Evolutionary conservation across 2,797 vertebrate genomes (phyloP), one percentile per base, ranked within the genome.

Genomic region (Scolopax bukidnonensis): DNA sequence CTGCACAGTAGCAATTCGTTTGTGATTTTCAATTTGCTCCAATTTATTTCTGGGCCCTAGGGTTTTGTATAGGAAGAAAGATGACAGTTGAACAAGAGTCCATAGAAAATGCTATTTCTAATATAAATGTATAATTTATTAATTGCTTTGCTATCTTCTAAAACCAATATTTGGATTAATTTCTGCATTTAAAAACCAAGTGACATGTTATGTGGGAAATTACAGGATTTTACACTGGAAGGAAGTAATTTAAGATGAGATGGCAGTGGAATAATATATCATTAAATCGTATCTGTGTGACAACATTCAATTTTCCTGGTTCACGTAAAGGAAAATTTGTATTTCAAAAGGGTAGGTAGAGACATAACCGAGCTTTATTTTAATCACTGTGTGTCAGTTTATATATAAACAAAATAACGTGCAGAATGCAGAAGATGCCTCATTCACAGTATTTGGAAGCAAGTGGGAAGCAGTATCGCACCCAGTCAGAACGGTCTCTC

Each of bases 31-130:
- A 90, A n/a, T 95, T 93, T 95, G 57, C 87, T 97, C 61, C 94
- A 75, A 92, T 92, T 96, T 97, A 91, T 96, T 97, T 95, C 50
- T 86, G 83, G 60, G 91, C 81, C 65, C 84, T 51, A 54, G 69
- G 86, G 84, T 93, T 95, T 94, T 96, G 87, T 92, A 28, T 68
- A 56, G 83, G 75, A 73, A 50, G 86, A 92, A 74, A 33, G 64
- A 92, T 79, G 79, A 48, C 83, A 32, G 68, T 69, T 85, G 69
- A 87, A 73, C 65, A 63, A 56, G 64, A 94, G 32, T 91, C 90
- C 60, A 21, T 27, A 71, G 61, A 92, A 95, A 89, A 79, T 40
- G 27, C 47, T 74, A 4, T 73, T 92, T 94, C 89, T 93, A 75
- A 75, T 84, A 85, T 54, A 81, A 86, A 87, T 91, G 36, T 92